Evolutionary conservation across 2,888 invertebrate genomes (phyloP).

Genomic region (Rutpela maculata): DNA sequence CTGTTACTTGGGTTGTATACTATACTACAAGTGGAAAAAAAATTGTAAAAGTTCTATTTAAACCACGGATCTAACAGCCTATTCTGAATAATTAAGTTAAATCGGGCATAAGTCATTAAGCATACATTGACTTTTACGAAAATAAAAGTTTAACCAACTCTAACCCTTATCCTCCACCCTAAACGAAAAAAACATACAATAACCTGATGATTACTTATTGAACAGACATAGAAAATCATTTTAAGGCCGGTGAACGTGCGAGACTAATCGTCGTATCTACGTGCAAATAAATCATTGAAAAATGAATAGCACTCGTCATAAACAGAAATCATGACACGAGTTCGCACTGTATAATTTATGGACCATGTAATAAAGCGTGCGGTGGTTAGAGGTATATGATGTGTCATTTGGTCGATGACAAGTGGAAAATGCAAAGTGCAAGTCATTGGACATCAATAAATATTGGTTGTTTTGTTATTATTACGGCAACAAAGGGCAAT

Average conservation of each 20-base stretch:
- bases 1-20: too few relatives aligned
- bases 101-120: too few relatives aligned
- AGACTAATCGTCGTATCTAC: conserved; percentile 9
- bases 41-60: too few relatives aligned
- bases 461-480: conserved; percentile 30
- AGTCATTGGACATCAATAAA: conserved; percentile 34
- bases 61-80: too few relatives aligned
- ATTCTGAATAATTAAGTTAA: too few relatives aligned
- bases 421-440: conserved; percentile 23
- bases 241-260: background rate
- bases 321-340: conserved; percentile 16
- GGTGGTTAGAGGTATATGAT: conserved; percentile 21
- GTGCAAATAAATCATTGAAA: conserved; percentile 15
- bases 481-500: conserved; percentile 30
- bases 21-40: too few relatives aligned
- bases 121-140: too few relatives aligned
- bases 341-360: conserved; percentile 37
- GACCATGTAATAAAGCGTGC: conserved; percentile 37
- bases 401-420: conserved; percentile 27
- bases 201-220: conserved; percentile 7
- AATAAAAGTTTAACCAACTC: too few relatives aligned
- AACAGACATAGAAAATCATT: conserved; percentile 3
- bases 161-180: too few relatives aligned
- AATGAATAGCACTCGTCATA: conserved; percentile 21
- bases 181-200: background rate